Evolutionary conservation across 2,888 invertebrate genomes (phyloP).

Genomic region (Agrotis ipsilon): DNA sequence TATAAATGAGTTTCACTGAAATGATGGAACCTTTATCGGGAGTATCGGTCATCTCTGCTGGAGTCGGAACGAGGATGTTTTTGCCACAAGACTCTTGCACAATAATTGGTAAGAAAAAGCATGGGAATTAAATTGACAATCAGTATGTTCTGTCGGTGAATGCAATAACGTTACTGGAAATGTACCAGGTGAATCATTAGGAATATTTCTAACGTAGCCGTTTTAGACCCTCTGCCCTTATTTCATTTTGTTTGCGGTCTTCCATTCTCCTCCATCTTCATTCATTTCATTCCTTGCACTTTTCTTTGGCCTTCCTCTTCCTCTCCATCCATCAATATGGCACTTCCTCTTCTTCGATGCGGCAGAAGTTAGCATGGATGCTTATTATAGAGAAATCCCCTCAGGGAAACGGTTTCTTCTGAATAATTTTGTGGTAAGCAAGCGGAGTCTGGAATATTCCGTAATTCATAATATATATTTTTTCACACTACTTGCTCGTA

Average conservation of each 20-base stretch:
- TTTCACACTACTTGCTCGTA: too few relatives aligned
- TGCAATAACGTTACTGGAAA: too few relatives aligned
- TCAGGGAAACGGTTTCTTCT: not conserved
- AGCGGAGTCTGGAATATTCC: not conserved
- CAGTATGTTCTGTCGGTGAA: too few relatives aligned
- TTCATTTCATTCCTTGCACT: too few relatives aligned
- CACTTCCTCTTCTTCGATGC: not conserved
- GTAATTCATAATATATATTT: not conserved
- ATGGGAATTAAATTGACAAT: too few relatives aligned
- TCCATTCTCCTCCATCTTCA: too few relatives aligned
- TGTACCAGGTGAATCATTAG: too few relatives aligned
- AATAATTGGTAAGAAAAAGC: not conserved
- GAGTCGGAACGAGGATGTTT: not conserved
- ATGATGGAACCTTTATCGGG: not conserved
- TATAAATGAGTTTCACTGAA: not conserved
- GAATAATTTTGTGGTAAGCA: not conserved
- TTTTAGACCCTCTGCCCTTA: too few relatives aligned
- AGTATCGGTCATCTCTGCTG: not conserved
- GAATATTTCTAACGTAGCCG: too few relatives aligned
- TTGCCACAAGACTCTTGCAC: not conserved
- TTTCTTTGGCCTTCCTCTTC: too few relatives aligned
- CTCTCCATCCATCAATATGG: too few relatives aligned
- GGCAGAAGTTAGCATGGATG: not conserved
- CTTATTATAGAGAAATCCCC: not conserved
- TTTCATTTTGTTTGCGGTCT: too few relatives aligned